Base-by-base conservation (phyloP, 2,888 invertebrate species). In the Penaeus monodon region DNA sequence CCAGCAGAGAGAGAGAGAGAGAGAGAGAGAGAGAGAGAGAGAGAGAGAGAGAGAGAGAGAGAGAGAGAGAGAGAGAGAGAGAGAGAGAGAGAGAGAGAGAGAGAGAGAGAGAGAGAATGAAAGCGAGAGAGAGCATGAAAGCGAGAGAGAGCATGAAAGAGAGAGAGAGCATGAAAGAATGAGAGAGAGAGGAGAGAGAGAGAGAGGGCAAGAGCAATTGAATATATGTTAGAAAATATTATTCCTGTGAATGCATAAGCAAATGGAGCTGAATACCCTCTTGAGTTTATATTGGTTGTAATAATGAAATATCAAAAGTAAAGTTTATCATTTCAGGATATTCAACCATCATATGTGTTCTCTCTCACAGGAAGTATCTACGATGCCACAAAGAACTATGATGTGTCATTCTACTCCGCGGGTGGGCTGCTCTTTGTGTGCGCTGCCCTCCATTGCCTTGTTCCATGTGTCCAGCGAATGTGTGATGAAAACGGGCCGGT, bases 331-430 rank as follows among this genome's bases (percentile, higher is more conserved):
- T 57, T 57, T 20, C 57, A 57, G 57, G 3, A 57, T 57, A 57
- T 57, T 57, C 57, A 57, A 57, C 57, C 49, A 57, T 57, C 20
- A 38, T 14, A 12, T 24, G 44, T 6, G 8, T 63, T 76, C 76
- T 27, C n/a, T n/a, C 65, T 66, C 38, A 73, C 96, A 91, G 99
- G 99, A 90, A 96, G 96, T 44, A 95, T 99, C 44, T 98, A 96
- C 92, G 98, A 99, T 92, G 94, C 95, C 2, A 98, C 98, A 0
- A 92, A 95, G 90, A 95, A 95, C 90, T 99, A 98, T 92, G 95
- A 96, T 92, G 94, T 96, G 66, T 96, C 98, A 22, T 99, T 99
- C 94, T 97, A 95, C 92, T 96, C 98, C 94, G 98, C 98, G 4
- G 97, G 97, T 7, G 95, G 94, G 0, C 95, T 98, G 92, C 97